Conservation (phyloP, 2,113 vertebrate species). For the Meriones unguiculatus region DNA sequence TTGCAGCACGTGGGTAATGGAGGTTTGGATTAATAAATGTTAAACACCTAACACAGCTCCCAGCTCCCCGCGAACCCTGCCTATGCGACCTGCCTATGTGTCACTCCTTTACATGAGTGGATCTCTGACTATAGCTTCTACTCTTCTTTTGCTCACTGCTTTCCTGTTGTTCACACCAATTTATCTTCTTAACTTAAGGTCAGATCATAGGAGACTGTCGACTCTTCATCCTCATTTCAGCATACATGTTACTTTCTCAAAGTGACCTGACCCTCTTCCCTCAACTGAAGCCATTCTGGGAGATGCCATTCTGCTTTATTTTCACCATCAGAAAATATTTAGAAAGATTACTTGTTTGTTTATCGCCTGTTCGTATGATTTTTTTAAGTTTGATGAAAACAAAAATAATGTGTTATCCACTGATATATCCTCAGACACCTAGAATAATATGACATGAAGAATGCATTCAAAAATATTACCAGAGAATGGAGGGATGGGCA, state of each 20-base stretch:
- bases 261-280: background rate
- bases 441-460: background rate
- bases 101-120: background rate
- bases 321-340: background rate
- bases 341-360: background rate
- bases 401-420: background rate
- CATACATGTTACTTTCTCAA: slow-evolving; percentile 19
- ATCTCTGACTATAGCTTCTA: background rate
- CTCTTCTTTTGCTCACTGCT: background rate
- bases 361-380: background rate
- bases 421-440: background rate
- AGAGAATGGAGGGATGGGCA: background rate
- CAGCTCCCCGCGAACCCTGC: background rate
- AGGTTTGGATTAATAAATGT: background rate
- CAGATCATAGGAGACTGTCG: background rate
- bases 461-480: background rate
- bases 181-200: background rate
- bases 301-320: background rate
- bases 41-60: background rate
- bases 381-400: background rate
- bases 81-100: background rate
- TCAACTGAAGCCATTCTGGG: background rate
- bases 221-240: background rate
- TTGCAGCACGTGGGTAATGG: background rate
- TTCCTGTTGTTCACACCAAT: background rate